These are phyloP conservation scores for Ceraclea dissimilis DNA, from an alignment of 2,888 invertebrate genomes.

Conservation along the genomic window DNA sequence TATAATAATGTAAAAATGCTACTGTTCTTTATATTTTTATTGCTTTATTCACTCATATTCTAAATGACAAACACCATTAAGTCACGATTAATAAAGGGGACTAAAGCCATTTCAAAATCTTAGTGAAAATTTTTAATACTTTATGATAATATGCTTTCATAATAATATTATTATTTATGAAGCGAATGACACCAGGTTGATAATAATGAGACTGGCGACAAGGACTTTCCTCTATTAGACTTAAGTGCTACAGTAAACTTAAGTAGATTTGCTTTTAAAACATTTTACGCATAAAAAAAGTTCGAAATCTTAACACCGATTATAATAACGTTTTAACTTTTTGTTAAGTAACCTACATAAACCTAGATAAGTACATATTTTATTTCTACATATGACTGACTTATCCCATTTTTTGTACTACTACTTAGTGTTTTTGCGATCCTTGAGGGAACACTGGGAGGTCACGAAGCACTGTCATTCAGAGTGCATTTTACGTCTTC, in stretches of 20 bases:
- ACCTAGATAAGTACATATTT: too few relatives aligned
- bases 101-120: constrained; percentile 16
- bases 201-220: background rate
- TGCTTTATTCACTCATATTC: background rate
- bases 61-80: constrained; percentile 24
- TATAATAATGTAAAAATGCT: background rate
- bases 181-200: background rate
- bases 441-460: too few relatives aligned
- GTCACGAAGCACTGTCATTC: too few relatives aligned
- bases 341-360: too few relatives aligned
- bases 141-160: constrained; percentile 9
- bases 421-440: too few relatives aligned
- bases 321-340: too few relatives aligned
- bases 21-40: background rate
- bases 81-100: constrained; percentile 19
- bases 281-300: too few relatives aligned
- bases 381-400: too few relatives aligned
- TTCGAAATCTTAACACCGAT: too few relatives aligned
- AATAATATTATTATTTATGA: constrained; percentile 4
- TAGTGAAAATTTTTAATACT: constrained; percentile 11
- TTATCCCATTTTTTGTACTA: too few relatives aligned
- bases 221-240: too few relatives aligned
- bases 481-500: too few relatives aligned
- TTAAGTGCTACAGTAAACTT: background rate
- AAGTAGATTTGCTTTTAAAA: background rate